phyloP scores from a whole-genome alignment of 2,113 vertebrate species.

The Lanius ludovicianus region DNA sequence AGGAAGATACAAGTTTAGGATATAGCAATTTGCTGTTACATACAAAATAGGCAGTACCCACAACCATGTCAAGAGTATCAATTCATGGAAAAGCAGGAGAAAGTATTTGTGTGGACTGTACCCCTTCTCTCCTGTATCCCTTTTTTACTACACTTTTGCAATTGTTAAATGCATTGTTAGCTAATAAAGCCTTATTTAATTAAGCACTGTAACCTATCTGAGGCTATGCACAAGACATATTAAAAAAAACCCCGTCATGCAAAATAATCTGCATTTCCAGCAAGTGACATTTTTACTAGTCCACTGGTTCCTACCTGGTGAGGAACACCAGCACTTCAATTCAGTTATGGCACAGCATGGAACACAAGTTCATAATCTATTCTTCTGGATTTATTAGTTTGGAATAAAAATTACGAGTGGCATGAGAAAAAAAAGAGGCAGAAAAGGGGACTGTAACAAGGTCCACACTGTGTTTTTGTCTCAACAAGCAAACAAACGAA shows the following conservation, averaged over 20 bases:
- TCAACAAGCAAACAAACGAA: background rate
- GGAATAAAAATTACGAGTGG: background rate
- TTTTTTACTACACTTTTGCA: background rate
- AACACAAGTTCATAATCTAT: background rate
- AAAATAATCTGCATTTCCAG: background rate
- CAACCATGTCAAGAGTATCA: background rate
- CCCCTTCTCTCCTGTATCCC: background rate
- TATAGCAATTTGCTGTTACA: background rate
- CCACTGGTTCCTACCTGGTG: background rate
- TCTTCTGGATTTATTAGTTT: background rate
- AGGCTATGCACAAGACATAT: background rate
- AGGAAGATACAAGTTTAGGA: background rate
- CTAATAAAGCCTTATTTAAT: background rate
- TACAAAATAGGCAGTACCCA: background rate
- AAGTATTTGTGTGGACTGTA: background rate
- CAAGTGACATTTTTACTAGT: background rate
- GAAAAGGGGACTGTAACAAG: background rate
- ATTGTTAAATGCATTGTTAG: background rate
- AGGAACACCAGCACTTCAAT: background rate
- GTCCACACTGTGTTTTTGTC: background rate
- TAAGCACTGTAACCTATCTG: background rate
- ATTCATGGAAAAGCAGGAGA: background rate
- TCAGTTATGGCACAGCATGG: background rate
- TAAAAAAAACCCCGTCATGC: background rate
- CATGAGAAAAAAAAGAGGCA: background rate